phyloP scores from a whole-genome alignment of 2,797 vertebrate species.

The Chromobotia macracanthus region DNA sequence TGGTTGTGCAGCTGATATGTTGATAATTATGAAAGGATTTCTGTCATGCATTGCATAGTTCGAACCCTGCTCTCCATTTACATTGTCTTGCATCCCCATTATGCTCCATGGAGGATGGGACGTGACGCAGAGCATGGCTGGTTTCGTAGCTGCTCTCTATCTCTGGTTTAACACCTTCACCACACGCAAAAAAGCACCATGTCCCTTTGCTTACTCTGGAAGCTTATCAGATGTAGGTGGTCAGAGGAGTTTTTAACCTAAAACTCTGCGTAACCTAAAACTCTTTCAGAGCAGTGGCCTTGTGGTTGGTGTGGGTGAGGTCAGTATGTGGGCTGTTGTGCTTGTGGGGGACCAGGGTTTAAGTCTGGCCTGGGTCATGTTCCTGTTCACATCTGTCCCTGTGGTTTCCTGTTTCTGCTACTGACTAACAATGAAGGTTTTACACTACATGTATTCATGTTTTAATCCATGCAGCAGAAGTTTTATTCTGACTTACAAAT shows the following conservation, averaged over 20 bases:
- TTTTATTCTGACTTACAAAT: no score
- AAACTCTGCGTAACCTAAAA: no score
- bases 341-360: no score
- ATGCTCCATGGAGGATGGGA: slow-evolving; percentile 20
- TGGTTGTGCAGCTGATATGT: slow-evolving; percentile 27
- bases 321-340: no score
- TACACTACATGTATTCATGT: no score
- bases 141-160: slow-evolving; percentile 44
- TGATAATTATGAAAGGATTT: slow-evolving; percentile 40
- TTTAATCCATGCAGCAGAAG: no score
- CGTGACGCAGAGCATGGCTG: slow-evolving; percentile 19
- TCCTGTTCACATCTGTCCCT: no score
- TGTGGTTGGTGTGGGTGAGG: no score
- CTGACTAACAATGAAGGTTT: no score
- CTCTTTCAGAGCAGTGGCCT: no score
- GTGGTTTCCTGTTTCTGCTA: no score
- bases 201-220: slow-evolving; percentile 22
- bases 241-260: background rate
- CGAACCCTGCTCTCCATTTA: slow-evolving; percentile 28
- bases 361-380: no score
- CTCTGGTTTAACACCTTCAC: slow-evolving; percentile 24
- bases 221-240: background rate
- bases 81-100: background rate
- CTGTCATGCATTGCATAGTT: slow-evolving; percentile 5
- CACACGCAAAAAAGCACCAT: slow-evolving; percentile 23